Evolutionary conservation across 2,888 invertebrate genomes (phyloP).

Genomic region (Dicroscelio sp.): DNA sequence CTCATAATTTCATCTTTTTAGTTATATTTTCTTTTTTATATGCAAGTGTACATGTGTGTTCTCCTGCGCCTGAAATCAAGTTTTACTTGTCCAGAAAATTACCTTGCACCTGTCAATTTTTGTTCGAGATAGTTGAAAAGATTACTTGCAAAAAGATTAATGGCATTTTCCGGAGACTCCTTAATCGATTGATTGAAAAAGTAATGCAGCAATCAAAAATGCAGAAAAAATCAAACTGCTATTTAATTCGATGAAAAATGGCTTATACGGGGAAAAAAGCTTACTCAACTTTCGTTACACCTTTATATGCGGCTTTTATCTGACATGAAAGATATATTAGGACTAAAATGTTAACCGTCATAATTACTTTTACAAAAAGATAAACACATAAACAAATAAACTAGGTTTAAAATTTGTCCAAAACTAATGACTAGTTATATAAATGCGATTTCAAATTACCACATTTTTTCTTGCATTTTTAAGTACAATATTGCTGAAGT

Average conservation of each 20-base stretch:
- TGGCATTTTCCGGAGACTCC: conserved; percentile 29
- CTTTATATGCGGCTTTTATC: not conserved
- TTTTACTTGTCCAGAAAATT: conserved; percentile 43
- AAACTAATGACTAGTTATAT: too few relatives aligned
- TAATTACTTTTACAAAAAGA: too few relatives aligned
- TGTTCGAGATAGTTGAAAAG: conserved; percentile 45
- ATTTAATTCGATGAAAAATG: conserved; percentile 47
- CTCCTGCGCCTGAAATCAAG: conserved; percentile 29
- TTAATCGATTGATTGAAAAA: conserved; percentile 55
- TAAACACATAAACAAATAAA: too few relatives aligned
- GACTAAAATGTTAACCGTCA: too few relatives aligned
- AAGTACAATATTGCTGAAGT: too few relatives aligned
- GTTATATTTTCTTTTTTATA: not conserved
- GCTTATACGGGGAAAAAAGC: not conserved
- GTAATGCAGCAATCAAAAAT: conserved; percentile 45
- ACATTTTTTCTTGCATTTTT: too few relatives aligned
- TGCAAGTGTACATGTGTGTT: not conserved
- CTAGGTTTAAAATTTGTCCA: too few relatives aligned
- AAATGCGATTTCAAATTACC: too few relatives aligned
- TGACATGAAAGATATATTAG: not conserved
- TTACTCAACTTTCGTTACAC: not conserved
- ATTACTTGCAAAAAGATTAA: conserved; percentile 51
- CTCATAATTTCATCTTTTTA: not conserved
- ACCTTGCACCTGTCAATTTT: conserved; percentile 38
- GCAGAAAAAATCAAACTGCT: conserved; percentile 29